These are phyloP conservation scores for Camponotus vicinus DNA, from an alignment of 1,140 invertebrate species.

Conservation along the genomic window DNA sequence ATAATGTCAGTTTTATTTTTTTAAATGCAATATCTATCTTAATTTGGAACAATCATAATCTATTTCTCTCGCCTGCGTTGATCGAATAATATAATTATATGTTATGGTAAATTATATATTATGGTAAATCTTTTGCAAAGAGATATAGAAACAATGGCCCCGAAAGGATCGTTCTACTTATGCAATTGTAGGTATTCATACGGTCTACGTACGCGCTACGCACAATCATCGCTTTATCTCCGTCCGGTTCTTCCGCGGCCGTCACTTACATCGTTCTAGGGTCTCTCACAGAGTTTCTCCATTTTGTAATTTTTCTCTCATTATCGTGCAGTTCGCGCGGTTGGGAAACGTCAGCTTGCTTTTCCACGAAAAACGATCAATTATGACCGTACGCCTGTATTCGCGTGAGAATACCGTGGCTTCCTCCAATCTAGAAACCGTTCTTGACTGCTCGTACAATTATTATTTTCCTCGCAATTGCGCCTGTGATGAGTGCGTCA, in stretches of 20 bases:
- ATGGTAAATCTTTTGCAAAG: not conserved
- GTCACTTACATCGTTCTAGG: not conserved
- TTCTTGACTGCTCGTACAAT: not conserved
- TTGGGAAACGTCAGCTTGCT: conserved; percentile 36
- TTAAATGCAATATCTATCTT: no score
- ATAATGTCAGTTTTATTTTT: no score
- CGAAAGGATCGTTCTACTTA: conserved; percentile 39
- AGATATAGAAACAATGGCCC: conserved; percentile 16
- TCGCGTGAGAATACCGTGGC: conserved; percentile 27
- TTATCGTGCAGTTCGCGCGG: conserved; percentile 12
- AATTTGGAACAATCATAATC: not conserved
- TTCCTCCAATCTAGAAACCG: conserved; percentile 29
- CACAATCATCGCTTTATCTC: conserved; percentile 46
- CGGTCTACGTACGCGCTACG: not conserved
- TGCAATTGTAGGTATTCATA: conserved; percentile 42
- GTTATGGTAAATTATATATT: not conserved
- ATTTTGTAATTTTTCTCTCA: conserved; percentile 46
- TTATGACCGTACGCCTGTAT: not conserved
- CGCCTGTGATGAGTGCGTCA: not conserved
- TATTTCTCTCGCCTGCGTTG: no score
- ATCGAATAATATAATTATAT: no score
- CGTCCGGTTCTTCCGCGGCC: not conserved
- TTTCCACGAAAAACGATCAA: conserved; percentile 56
- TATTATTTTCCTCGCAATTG: conserved; percentile 10
- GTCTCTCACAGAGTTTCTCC: conserved; percentile 43